These are phyloP conservation scores for Biston stratarius DNA, from an alignment of 2,888 invertebrate species.

Conservation along the genomic window DNA sequence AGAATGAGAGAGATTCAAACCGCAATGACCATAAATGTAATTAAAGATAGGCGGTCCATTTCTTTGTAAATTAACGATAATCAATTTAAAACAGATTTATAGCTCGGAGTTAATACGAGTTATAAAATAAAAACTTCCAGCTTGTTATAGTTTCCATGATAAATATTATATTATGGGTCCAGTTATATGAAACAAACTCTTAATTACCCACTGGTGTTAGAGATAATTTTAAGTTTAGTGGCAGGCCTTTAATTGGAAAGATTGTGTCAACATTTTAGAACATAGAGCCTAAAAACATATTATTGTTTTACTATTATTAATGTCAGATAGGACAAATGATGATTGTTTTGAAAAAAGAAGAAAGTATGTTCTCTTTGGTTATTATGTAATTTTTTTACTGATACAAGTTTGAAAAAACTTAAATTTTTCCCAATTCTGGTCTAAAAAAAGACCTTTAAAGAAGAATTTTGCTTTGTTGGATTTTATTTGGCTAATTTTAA, in stretches of 20 bases:
- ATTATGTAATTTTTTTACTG: background rate
- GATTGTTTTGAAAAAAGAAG: too few species aligned
- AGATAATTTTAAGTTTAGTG: slow-evolving; percentile 32
- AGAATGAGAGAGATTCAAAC: slow-evolving; percentile 48
- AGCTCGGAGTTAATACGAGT: slow-evolving; percentile 60
- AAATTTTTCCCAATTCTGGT: background rate
- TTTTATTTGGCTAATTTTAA: too few species aligned
- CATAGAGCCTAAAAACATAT: background rate
- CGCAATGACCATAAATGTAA: slow-evolving; percentile 71
- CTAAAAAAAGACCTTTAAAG: too few species aligned
- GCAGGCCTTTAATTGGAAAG: slow-evolving; percentile 33
- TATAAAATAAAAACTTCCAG: slow-evolving; percentile 61
- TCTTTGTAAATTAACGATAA: slow-evolving; percentile 76
- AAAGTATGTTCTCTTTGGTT: too few species aligned
- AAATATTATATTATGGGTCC: slow-evolving; percentile 69
- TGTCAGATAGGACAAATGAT: too few species aligned
- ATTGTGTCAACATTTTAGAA: background rate
- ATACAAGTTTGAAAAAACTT: background rate
- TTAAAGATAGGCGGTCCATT: slow-evolving; percentile 73
- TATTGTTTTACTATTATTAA: background rate
- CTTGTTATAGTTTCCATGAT: slow-evolving; percentile 73
- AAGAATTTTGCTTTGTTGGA: too few species aligned
- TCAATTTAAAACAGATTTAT: slow-evolving; percentile 79
- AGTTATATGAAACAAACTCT: slow-evolving; percentile 55
- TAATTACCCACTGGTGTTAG: slow-evolving; percentile 52